These are phyloP conservation scores for Sphaerophoria rueppellii DNA, from an alignment of 2,888 invertebrate genomes.

Conservation along the genomic window DNA sequence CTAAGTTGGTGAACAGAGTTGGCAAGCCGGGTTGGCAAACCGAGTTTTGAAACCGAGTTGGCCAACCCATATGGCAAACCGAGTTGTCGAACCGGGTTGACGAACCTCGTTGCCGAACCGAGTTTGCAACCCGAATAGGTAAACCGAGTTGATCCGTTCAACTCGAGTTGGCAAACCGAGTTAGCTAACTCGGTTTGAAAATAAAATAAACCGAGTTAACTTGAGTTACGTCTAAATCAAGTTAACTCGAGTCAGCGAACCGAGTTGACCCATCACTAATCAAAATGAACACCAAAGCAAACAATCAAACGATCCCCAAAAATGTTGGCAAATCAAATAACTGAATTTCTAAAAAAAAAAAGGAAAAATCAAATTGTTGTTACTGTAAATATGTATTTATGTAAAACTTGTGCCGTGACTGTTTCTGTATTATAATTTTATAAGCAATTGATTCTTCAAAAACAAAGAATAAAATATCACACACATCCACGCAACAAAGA, in stretches of 20 bases:
- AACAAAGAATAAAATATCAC: constrained; percentile 29
- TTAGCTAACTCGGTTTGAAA: no score
- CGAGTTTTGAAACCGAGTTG: no score
- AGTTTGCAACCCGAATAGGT: no score
- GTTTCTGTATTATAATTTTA: constrained; percentile 69
- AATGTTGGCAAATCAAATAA: background rate
- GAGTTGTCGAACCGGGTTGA: no score
- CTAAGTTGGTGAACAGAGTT: no score
- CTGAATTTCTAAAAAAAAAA: background rate
- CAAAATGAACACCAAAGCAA: constrained; percentile 16
- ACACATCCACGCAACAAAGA: constrained; percentile 20
- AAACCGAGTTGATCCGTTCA: no score
- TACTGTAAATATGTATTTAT: constrained; percentile 45
- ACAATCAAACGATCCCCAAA: background rate
- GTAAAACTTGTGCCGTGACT: constrained; percentile 43
- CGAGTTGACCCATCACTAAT: background rate
- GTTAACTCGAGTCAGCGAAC: background rate
- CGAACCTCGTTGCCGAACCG: no score
- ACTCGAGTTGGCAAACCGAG: no score
- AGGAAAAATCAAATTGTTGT: constrained; percentile 38
- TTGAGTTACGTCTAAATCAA: no score
- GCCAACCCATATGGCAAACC: no score
- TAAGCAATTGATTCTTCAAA: constrained; percentile 58
- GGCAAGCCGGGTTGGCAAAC: no score
- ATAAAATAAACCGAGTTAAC: no score